These are phyloP conservation scores for Drosophila phalerata DNA, from an alignment of 2,888 invertebrate species.

Conservation along the genomic window DNA sequence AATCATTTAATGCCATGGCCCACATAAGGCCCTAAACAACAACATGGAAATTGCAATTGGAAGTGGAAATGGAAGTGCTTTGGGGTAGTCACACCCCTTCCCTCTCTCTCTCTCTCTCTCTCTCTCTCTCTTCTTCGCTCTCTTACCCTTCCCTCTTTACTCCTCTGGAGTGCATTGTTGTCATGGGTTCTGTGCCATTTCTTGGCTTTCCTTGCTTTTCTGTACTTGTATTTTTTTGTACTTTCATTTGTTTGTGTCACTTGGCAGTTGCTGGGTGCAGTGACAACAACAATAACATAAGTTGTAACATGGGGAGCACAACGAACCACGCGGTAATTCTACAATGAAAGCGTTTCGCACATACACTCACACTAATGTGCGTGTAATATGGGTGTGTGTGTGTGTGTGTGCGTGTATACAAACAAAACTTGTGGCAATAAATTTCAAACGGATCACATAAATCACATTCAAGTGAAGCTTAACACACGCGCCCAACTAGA, in stretches of 20 bases:
- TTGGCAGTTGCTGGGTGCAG: conserved; percentile 58
- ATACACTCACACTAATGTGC: background rate
- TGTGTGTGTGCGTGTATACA: conserved; percentile 47
- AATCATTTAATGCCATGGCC: conserved; percentile 66
- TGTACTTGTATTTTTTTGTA: conserved; percentile 35
- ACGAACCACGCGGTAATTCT: conserved; percentile 71
- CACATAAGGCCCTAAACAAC: conserved; percentile 35
- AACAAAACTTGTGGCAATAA: conserved; percentile 82
- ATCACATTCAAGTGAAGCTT: conserved; percentile 84
- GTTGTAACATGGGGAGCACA: conserved; percentile 47
- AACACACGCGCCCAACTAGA: conserved; percentile 79
- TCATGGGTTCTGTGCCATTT: conserved; percentile 21
- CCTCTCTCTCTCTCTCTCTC: background rate
- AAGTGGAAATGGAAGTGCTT: conserved; percentile 29
- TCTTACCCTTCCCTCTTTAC: background rate
- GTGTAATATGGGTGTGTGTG: too few relatives aligned
- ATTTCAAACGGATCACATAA: conserved; percentile 84
- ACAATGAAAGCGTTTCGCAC: conserved; percentile 61
- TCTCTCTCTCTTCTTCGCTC: background rate
- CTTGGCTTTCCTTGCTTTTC: conserved; percentile 33
- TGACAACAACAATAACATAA: conserved; percentile 51
- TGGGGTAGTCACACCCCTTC: conserved; percentile 5
- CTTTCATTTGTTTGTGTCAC: conserved; percentile 70
- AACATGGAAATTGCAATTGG: conserved; percentile 18
- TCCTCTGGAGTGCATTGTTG: conserved; percentile 23